Evolutionary conservation across 2,797 vertebrate species (phyloP).

Genomic region (Pyrrhura leucotis): DNA sequence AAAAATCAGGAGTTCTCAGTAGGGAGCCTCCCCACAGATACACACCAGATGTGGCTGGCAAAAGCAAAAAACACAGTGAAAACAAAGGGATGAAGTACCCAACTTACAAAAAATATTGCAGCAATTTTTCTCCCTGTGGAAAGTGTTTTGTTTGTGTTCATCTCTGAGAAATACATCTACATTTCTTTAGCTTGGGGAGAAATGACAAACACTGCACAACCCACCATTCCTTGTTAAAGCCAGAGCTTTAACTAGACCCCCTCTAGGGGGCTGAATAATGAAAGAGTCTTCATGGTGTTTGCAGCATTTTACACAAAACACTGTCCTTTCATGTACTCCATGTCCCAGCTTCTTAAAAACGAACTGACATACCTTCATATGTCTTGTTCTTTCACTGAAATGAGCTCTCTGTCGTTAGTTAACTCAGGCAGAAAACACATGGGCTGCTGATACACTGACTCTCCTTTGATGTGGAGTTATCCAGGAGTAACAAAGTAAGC

Average conservation of each 20-base stretch:
- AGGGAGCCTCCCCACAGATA: neutral
- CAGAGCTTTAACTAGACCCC: neutral
- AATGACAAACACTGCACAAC: neutral
- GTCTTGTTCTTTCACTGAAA: neutral
- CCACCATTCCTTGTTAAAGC: neutral
- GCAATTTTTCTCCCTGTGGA: neutral
- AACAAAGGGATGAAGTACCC: neutral
- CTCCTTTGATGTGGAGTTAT: neutral
- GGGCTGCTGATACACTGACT: neutral
- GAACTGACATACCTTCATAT: neutral
- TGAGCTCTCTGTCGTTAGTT: neutral
- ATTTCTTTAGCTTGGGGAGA: neutral
- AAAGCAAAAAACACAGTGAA: neutral
- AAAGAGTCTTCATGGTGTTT: neutral
- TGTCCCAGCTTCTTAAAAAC: neutral
- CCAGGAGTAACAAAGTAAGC: neutral
- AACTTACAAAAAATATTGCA: neutral
- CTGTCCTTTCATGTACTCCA: neutral
- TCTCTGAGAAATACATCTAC: neutral
- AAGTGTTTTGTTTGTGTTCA: neutral
- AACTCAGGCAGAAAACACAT: neutral
- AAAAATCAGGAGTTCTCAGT: neutral
- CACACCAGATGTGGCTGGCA: neutral
- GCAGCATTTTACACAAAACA: neutral
- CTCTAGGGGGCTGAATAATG: neutral